These are phyloP conservation scores for Ctenomys sociabilis DNA, from an alignment of 2,113 vertebrate genomes.

Conservation along the genomic window DNA sequence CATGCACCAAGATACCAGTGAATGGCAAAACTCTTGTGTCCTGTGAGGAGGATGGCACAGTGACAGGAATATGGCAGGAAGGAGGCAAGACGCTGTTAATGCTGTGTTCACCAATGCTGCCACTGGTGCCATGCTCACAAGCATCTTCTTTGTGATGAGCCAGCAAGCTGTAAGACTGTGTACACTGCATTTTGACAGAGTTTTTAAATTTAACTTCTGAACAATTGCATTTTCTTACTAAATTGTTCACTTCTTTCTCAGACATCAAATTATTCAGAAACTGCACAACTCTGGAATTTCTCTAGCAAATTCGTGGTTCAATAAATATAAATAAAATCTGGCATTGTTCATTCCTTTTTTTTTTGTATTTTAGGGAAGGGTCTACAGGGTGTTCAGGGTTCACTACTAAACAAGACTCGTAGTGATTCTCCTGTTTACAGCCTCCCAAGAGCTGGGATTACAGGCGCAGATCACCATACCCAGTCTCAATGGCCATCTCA, in stretches of 20 bases:
- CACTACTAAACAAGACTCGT: too few species aligned
- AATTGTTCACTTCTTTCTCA: conserved; percentile 2
- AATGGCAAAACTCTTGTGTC: background rate
- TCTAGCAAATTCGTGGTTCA: background rate
- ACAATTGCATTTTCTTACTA: background rate
- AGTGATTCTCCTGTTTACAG: too few species aligned
- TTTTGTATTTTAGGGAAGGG: too few species aligned
- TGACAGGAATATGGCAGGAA: background rate
- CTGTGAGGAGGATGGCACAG: background rate
- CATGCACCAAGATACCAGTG: background rate
- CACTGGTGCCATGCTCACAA: background rate
- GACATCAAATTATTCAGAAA: conserved; percentile 31
- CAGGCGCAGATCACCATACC: too few species aligned
- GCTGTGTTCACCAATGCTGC: background rate
- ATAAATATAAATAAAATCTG: conserved; percentile 25
- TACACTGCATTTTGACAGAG: background rate
- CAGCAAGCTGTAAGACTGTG: background rate
- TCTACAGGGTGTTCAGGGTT: too few species aligned
- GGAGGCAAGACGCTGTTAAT: background rate
- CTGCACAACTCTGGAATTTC: background rate
- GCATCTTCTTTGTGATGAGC: background rate
- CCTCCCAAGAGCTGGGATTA: too few species aligned
- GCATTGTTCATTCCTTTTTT: background rate
- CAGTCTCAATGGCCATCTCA: too few species aligned
- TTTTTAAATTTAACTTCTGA: background rate